These are phyloP conservation scores for Scylla paramamosain DNA, from an alignment of 1,140 invertebrate genomes.

Conservation along the genomic window DNA sequence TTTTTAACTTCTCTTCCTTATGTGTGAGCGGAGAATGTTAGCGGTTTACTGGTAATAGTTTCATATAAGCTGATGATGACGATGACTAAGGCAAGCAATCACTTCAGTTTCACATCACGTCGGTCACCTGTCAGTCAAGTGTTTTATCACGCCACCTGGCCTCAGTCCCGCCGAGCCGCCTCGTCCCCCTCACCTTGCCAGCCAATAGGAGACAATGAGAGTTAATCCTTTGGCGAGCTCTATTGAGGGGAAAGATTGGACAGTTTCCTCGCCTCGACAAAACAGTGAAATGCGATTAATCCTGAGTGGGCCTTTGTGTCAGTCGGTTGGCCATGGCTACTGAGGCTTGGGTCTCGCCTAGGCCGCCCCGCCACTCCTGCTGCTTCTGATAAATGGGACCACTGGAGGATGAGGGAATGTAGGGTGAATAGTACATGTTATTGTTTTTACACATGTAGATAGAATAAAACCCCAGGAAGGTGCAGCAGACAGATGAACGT, in stretches of 20 bases:
- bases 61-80: too few species aligned
- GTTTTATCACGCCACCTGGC: not conserved
- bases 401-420: too few species aligned
- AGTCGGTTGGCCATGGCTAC: not conserved
- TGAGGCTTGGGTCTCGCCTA: not conserved
- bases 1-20: too few species aligned
- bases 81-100: too few species aligned
- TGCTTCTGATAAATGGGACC: too few species aligned
- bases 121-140: not conserved
- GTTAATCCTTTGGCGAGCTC: not conserved
- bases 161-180: not conserved
- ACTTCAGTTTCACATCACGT: too few species aligned
- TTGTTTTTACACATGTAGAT: too few species aligned
- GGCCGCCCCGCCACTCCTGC: too few species aligned
- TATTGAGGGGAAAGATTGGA: constrained; percentile 2
- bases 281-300: constrained; percentile 24
- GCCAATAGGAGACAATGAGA: not conserved
- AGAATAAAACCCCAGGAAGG: not conserved
- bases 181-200: not conserved
- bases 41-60: too few species aligned
- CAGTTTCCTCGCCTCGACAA: not conserved
- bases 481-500: not conserved
- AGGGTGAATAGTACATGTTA: too few species aligned
- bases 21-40: too few species aligned
- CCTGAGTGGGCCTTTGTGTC: not conserved